Evolutionary conservation across 1,140 invertebrate genomes (phyloP), one percentile per base, ranked within the genome.

Genomic region (Papilio aristodemus): DNA sequence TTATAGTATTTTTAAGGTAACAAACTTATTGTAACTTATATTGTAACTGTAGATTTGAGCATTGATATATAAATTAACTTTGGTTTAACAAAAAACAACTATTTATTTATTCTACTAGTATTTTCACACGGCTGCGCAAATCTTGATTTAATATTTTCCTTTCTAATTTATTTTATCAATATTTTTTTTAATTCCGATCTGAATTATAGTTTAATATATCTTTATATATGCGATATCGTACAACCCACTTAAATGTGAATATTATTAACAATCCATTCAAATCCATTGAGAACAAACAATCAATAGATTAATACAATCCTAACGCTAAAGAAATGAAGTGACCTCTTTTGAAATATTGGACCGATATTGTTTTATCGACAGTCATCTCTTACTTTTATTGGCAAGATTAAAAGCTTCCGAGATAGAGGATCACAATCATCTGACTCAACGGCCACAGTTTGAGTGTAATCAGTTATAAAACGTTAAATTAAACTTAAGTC

Each of bases 341-440:
- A 36, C 43, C 3, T 46, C 27, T 50, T 67, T 70, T 66, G 54
- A 63, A 71, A 63, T 71, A 74, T 69, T 62, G 71, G 22, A 59
- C 22, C 36, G 63, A 69, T 74, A 69, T 71, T 71, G 43, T 71
- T 74, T 74, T 72, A 74, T 59, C 68, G n/a, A 37, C 13, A 68
- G 54, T 69, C 57, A 70, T 69, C 46, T 63, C 43, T 36, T 63
- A 77, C 69, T 63, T 77, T 73, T 77, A 77, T 74, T 74, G 67
- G 58, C 41, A 39, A 71, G 71, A 77, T 77, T 77, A 77, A 77
- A 72, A 63, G 75, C 68, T 70, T 69, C 59, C 5, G 36, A 57
- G 43, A 68, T 68, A 68, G n/a, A 22, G 54, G 67, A 67, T 69
- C 62, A 69, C 10, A 64, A 72, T 67, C 32, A 72, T 69, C 67